Conservation (phyloP, 1,140 invertebrate genomes). For the Bombus pascuorum region DNA sequence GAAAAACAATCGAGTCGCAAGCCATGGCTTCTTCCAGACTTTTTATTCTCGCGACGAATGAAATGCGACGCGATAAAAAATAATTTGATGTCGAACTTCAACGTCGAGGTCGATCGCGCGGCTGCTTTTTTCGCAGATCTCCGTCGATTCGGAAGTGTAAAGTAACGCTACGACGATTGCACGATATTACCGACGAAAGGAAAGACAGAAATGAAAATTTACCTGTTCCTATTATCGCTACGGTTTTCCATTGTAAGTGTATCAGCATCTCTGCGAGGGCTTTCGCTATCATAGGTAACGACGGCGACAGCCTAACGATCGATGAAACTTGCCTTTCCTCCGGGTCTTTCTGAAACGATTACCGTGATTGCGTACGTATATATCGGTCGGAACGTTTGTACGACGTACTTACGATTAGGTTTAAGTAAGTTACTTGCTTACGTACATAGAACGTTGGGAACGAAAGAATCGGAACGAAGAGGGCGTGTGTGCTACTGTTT, state of each 20-base stretch:
- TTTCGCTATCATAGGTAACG: slow-evolving; percentile 75
- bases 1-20: no score
- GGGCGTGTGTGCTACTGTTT: no score
- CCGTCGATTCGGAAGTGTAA: no score
- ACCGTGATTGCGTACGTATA: background rate
- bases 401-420: no score
- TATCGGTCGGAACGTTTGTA: background rate
- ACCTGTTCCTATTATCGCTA: slow-evolving; percentile 77
- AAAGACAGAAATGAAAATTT: slow-evolving; percentile 38
- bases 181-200: background rate
- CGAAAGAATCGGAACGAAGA: background rate
- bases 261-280: slow-evolving; percentile 76
- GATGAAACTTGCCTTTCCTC: slow-evolving; percentile 74
- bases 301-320: slow-evolving; percentile 77
- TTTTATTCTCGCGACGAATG: no score
- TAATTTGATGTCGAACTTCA: no score
- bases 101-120: no score
- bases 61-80: no score
- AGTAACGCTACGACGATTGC: no score
- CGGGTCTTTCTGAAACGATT: slow-evolving; percentile 68
- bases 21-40: no score
- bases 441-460: background rate
- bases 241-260: slow-evolving; percentile 79
- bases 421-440: background rate
- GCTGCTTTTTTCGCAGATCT: no score